These are phyloP conservation scores for Eugnorisma glareosa DNA, from an alignment of 2,888 invertebrate species.

Conservation along the genomic window DNA sequence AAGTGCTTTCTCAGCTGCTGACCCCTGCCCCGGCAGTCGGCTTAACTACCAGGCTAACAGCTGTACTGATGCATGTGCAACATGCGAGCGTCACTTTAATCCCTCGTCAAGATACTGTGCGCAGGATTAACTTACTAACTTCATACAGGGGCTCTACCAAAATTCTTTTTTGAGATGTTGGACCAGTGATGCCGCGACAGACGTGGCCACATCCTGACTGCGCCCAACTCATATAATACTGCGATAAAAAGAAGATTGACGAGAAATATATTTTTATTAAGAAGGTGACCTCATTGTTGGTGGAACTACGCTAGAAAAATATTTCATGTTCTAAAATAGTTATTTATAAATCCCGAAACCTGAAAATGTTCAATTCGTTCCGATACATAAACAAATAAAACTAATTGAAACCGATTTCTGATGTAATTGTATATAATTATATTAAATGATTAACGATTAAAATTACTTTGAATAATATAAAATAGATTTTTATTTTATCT, in stretches of 20 bases:
- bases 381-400: conserved; percentile 9
- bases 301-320: neutral
- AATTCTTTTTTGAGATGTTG: neutral
- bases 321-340: neutral
- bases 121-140: neutral
- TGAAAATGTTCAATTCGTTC: neutral
- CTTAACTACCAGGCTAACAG: conserved; percentile 56
- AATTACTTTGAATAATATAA: conserved; percentile 22
- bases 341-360: neutral
- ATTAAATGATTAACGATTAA: conserved; percentile 52
- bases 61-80: conserved; percentile 48
- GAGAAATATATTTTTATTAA: neutral
- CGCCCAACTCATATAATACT: neutral
- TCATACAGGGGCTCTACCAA: neutral
- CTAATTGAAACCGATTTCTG: conserved; percentile 15
- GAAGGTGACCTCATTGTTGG: neutral
- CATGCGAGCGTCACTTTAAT: conserved; percentile 16
- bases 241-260: neutral
- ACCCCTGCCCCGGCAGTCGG: conserved; percentile 67
- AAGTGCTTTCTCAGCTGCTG: conserved; percentile 87
- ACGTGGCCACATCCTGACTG: neutral
- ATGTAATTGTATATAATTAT: conserved; percentile 29
- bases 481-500: conserved; percentile 19
- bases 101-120: neutral
- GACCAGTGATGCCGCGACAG: neutral